Conservation (phyloP, 2,113 vertebrate genomes). For the Daboia siamensis region DNA sequence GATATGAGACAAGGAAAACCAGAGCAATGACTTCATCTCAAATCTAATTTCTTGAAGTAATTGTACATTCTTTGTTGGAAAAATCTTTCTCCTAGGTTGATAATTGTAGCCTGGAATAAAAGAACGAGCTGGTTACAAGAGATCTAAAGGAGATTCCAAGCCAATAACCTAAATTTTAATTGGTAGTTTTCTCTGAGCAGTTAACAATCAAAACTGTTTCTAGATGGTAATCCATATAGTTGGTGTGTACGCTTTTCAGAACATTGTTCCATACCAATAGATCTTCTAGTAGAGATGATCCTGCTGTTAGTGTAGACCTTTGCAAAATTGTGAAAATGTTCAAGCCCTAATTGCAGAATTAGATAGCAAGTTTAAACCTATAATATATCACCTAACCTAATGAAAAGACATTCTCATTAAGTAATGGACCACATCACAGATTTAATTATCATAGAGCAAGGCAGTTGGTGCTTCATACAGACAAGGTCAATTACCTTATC, state of each 20-base stretch:
- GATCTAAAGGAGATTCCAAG: background rate
- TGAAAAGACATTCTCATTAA: constrained; percentile 70
- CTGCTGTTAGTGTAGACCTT: constrained; percentile 26
- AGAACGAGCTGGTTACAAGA: background rate
- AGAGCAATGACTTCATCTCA: background rate
- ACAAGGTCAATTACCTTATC: constrained; percentile 73
- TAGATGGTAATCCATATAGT: background rate
- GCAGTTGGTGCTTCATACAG: constrained; percentile 58
- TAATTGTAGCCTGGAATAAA: background rate
- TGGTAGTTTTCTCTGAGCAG: background rate
- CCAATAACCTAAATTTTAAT: background rate
- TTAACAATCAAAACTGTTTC: constrained; percentile 9
- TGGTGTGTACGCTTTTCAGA: background rate
- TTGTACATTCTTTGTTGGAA: background rate
- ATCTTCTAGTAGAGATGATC: constrained; percentile 20
- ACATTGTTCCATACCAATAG: constrained; percentile 28
- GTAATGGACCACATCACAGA: constrained; percentile 65
- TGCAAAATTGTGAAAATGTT: constrained; percentile 50
- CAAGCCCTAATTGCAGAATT: constrained; percentile 47
- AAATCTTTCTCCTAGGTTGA: background rate
- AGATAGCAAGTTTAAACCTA: constrained; percentile 54
- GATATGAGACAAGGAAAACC: background rate
- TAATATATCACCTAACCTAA: constrained; percentile 66
- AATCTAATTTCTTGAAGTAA: background rate
- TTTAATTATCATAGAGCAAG: constrained; percentile 70